phyloP scores from a whole-genome alignment of 2,797 vertebrate species.

The Squalus acanthias region DNA sequence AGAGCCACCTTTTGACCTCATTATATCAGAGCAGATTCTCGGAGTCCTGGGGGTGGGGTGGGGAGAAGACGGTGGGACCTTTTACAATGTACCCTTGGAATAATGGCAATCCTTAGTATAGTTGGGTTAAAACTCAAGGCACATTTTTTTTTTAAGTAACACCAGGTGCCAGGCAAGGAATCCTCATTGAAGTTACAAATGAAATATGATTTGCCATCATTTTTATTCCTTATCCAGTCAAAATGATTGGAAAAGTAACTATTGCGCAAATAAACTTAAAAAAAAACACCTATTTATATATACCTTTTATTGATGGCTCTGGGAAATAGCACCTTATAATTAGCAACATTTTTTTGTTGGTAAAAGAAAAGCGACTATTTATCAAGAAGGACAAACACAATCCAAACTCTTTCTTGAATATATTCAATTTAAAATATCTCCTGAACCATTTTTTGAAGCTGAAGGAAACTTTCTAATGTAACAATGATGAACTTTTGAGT shows the following conservation, averaged over 20 bases:
- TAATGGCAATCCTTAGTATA: not conserved
- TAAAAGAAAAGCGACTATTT: not conserved
- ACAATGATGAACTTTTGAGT: not conserved
- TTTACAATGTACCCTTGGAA: not conserved
- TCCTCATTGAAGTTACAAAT: not conserved
- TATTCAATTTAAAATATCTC: not conserved
- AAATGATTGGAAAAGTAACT: not conserved
- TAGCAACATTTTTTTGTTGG: not conserved
- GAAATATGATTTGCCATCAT: not conserved
- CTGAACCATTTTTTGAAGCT: not conserved
- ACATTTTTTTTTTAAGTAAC: not conserved
- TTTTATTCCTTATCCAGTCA: not conserved
- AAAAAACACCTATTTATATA: not conserved
- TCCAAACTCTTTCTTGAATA: not conserved
- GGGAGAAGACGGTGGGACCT: too few relatives aligned
- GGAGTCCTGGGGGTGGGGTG: too few relatives aligned
- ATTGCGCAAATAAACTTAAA: not conserved
- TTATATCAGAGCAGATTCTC: not conserved
- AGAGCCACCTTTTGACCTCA: not conserved
- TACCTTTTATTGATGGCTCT: not conserved
- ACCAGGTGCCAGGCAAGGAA: not conserved
- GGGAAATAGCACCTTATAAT: not conserved
- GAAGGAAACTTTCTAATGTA: not conserved
- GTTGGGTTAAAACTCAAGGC: not conserved
- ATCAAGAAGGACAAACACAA: not conserved